Conservation (phyloP, 2,113 vertebrate genomes). For the Loxodonta africana region DNA sequence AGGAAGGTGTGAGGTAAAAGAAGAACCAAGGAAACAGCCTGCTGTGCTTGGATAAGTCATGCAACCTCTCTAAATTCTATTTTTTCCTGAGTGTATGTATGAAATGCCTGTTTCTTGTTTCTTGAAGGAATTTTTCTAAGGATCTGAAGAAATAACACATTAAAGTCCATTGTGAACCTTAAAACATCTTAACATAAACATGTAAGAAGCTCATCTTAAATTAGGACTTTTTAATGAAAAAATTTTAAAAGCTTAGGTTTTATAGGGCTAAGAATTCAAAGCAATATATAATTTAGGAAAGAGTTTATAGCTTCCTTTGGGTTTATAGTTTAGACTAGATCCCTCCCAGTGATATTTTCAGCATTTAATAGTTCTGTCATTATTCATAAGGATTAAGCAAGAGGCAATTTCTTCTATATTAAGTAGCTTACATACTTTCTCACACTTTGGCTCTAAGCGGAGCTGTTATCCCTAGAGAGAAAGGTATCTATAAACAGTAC, state of each 20-base stretch:
- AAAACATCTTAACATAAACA: not conserved
- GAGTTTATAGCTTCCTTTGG: constrained; percentile 45
- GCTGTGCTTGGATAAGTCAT: not conserved
- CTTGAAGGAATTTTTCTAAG: constrained; percentile 32
- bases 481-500: constrained; percentile 16
- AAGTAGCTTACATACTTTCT: not conserved
- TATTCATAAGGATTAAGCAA: constrained; percentile 43
- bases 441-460: not conserved
- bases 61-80: not conserved
- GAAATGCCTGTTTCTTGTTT: not conserved
- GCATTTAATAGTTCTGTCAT: constrained; percentile 32
- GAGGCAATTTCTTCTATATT: constrained; percentile 41
- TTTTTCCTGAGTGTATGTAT: constrained; percentile 4
- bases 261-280: constrained; percentile 8
- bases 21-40: constrained; percentile 1
- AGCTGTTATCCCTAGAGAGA: constrained; percentile 18
- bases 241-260: constrained; percentile 44
- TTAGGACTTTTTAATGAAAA: constrained; percentile 52
- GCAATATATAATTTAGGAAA: not conserved
- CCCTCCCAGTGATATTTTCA: not conserved
- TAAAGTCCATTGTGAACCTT: constrained; percentile 10
- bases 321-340: not conserved
- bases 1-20: not conserved
- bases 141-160: constrained; percentile 50
- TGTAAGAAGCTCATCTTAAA: constrained; percentile 42